Percentiles rank a stretch among this genome's conserved stretches.
Conservation (phyloP, 2,113 vertebrate genomes). For the Eudorcas thomsonii region DNA sequence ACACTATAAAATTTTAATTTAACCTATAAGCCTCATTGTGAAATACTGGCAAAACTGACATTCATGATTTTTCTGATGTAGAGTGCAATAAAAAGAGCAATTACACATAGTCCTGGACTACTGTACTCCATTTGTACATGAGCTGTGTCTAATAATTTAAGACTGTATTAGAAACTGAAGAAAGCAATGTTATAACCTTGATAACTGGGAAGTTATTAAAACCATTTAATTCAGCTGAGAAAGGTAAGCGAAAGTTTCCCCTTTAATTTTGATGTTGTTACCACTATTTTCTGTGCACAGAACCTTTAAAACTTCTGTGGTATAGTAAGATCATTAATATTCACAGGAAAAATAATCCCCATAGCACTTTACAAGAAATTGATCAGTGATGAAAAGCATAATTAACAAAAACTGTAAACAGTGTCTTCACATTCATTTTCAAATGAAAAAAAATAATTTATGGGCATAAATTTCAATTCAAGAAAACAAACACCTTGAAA, state of each 20-base stretch:
- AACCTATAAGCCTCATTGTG: not conserved
- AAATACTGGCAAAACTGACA: slow-evolving; percentile 53
- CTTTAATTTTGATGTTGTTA: slow-evolving; percentile 77
- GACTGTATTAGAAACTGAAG: not conserved
- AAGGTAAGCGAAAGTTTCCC: slow-evolving; percentile 52
- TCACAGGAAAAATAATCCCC: slow-evolving; percentile 83
- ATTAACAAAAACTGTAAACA: slow-evolving; percentile 68
- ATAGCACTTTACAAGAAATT: slow-evolving; percentile 85
- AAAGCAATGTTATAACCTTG: slow-evolving; percentile 38
- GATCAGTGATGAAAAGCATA: slow-evolving; percentile 84
- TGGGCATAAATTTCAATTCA: slow-evolving; percentile 58
- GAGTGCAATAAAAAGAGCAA: slow-evolving; percentile 51
- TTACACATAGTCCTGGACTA: not conserved
- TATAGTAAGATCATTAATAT: slow-evolving; percentile 86
- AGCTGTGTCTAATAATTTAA: not conserved
- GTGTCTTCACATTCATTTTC: not conserved
- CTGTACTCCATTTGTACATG: not conserved
- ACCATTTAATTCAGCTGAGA: slow-evolving; percentile 57
- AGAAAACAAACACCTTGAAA: slow-evolving; percentile 45
- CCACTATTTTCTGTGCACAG: slow-evolving; percentile 88
- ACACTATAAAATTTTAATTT: slow-evolving; percentile 7
- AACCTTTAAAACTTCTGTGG: slow-evolving; percentile 85
- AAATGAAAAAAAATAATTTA: slow-evolving; percentile 19
- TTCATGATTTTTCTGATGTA: slow-evolving; percentile 7
- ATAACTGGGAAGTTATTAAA: slow-evolving; percentile 52